phyloP scores from a whole-genome alignment of 2,888 invertebrate species.

The Lithophane socia region DNA sequence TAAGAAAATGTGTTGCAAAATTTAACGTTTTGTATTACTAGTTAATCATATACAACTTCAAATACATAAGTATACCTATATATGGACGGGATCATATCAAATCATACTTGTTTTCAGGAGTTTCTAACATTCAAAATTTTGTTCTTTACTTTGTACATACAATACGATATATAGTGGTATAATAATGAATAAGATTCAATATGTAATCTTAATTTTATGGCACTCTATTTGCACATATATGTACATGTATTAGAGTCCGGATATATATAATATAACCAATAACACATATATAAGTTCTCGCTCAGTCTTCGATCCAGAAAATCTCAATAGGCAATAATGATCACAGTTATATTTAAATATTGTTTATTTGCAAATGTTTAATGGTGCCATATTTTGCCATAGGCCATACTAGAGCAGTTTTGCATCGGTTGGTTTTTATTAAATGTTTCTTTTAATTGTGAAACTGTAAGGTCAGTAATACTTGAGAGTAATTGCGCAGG shows the following conservation, averaged over 20 bases:
- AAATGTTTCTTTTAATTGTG: conserved; percentile 18
- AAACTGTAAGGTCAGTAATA: conserved; percentile 18
- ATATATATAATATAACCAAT: conserved; percentile 72
- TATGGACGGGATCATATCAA: conserved; percentile 63
- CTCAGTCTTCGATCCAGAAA: conserved; percentile 88
- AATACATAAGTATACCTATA: conserved; percentile 58
- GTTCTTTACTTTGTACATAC: conserved; percentile 69
- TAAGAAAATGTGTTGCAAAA: conserved; percentile 55
- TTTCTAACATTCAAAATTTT: conserved; percentile 54
- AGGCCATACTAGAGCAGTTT: conserved; percentile 70
- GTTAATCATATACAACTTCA: conserved; percentile 44
- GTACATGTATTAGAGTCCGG: conserved; percentile 77
- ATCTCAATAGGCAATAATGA: conserved; percentile 88
- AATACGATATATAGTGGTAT: conserved; percentile 68
- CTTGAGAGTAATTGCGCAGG: conserved; percentile 27
- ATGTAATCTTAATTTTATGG: conserved; percentile 82
- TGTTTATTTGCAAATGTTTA: conserved; percentile 77
- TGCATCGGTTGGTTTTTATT: conserved; percentile 51
- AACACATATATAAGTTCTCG: conserved; percentile 75
- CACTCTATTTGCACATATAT: conserved; percentile 83
- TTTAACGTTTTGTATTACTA: conserved; percentile 42
- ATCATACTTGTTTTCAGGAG: conserved; percentile 61
- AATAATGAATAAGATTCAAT: conserved; percentile 71
- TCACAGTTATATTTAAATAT: conserved; percentile 80
- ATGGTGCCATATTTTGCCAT: conserved; percentile 80